Evolutionary conservation across 92 coral and sea anemone species (phyloP), one percentile per base, ranked within the genome.

Genomic region (Palythoa grandiflora): DNA sequence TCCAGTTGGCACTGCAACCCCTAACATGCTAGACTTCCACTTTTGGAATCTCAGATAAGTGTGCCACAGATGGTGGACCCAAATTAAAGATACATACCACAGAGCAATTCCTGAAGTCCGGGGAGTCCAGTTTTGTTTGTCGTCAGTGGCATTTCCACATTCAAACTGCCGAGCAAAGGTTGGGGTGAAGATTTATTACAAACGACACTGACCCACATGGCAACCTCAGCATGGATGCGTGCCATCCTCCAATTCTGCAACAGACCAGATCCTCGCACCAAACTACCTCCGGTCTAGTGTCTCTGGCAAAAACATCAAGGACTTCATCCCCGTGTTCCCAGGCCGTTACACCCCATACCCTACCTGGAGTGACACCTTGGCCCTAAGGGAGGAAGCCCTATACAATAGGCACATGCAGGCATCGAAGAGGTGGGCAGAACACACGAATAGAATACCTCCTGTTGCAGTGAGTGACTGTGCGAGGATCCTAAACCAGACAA

Each of bases 41-140:
- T 3, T 88, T 88, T 57, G 37, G 91, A n/a, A 81, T 88, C 55
- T 68, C 80, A 7, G 90, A 79, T 38, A 80, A 88, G 48, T 60
- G 47, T 13, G 57, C 87, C 21, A 9, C 83, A 7, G 89, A 87
- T 16, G 89, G 86, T 7, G 86, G 89, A 13, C 60, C 89, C 10
- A 77, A 87, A 77, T 87, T 87, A 44, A 77, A 83, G 1, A n/a
- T 83, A 2, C 11, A 60, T 48, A 72, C 88, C 20, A 89, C 92
- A 44, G 6, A 44, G 4, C 7, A 0, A 3, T 91, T 93, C 88
- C 89, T 93, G 20, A 94, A 94, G 44, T 93, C 0, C 91, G 89
- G 92, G 95, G 93, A 5, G 92, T 92, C 14, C 94, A 94, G 80
- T 95, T 90, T 75, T 68, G 90, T 1, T 94, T 94, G 0, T 92